Evolutionary conservation across 2,888 invertebrate species (phyloP), one percentile per base, ranked within the genome.

Genomic region (Beris morrisii): DNA sequence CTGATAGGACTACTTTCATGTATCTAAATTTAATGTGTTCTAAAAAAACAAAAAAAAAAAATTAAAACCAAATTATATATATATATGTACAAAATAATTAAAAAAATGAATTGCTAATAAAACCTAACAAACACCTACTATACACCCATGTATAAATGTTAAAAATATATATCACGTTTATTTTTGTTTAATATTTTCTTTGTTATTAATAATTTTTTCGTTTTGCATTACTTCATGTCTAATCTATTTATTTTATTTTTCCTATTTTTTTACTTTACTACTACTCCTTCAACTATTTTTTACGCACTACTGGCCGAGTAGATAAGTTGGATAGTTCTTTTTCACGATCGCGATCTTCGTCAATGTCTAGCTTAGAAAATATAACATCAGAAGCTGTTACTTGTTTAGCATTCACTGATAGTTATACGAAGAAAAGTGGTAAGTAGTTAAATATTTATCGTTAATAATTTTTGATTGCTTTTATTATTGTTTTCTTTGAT

Each of bases 321-420:
- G 96, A 97, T 86, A 95, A 95, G 86, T 86, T 94, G 87, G 97
- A 97, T 86, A 93, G 91, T 82, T 92, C 94, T 75, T 97, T 97
- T 85, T 95, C 95, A 76, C 88, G 97, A 81, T 97, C 97, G 73
- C 88, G 97, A 77, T 96, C 95, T 81, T 96, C 96, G 82, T 95
- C 95, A 82, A 96, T 96, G 91, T 96, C 96, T 77, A 97, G 96
- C 82, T 86, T 97, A 79, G 97, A 97, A 84, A 96, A 96, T 85
- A 95, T 97, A 83, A 91, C 92, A 77, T 91, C 93, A 75, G 97
- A 97, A 85, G 91, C 95, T 79, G 91, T 97, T 77, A 95, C 95
- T 85, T 95, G 94, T 84, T 88, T 98, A 82, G 91, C 91, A 74
- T 97, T 97, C 83, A 93, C 94, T 74, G 97, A 97, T 83, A 93